These are phyloP conservation scores for Drosophila bifasciata DNA, from an alignment of 1,140 invertebrate genomes.

Conservation along the genomic window DNA sequence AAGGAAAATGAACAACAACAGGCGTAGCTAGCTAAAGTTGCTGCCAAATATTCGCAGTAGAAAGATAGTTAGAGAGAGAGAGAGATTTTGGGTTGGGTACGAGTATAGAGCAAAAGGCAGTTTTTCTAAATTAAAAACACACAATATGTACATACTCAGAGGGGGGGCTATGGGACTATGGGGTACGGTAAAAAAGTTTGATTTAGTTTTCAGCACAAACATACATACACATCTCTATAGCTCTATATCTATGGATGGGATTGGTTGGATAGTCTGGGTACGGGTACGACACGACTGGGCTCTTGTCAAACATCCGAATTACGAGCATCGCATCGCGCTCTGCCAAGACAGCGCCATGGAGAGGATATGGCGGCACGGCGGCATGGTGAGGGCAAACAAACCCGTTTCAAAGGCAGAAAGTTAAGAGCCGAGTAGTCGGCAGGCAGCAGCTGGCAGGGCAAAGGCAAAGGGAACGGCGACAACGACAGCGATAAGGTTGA, in stretches of 20 bases:
- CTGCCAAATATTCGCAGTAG: slow-evolving; percentile 20
- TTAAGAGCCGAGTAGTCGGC: slow-evolving; percentile 46
- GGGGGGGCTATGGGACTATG: too few relatives aligned
- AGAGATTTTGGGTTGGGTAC: slow-evolving; percentile 19
- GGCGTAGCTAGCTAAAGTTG: slow-evolving; percentile 17
- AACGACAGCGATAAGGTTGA: slow-evolving; percentile 59
- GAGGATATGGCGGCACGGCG: slow-evolving; percentile 33
- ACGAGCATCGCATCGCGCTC: slow-evolving; percentile 52
- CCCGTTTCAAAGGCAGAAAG: slow-evolving; percentile 73
- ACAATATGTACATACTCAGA: slow-evolving; percentile 22
- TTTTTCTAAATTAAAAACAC: slow-evolving; percentile 66
- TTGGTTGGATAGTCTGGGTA: slow-evolving; percentile 31
- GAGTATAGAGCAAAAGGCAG: slow-evolving; percentile 50
- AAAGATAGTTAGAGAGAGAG: slow-evolving; percentile 20
- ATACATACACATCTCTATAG: slow-evolving; percentile 48
- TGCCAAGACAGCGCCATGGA: slow-evolving; percentile 33
- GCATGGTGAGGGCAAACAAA: slow-evolving; percentile 34
- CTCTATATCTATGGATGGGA: slow-evolving; percentile 14
- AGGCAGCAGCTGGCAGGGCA: slow-evolving; percentile 55
- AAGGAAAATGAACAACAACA: slow-evolving; percentile 35
- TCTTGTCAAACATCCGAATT: slow-evolving; percentile 73
- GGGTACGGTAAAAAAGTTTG: slow-evolving; percentile 46
- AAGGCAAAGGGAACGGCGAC: slow-evolving; percentile 13
- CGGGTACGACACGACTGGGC: slow-evolving; percentile 57
- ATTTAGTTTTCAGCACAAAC: slow-evolving; percentile 64